Percentiles rank a stretch among this genome's conserved stretches.
These are phyloP conservation scores for Lycaon pictus DNA, from an alignment of 2,113 vertebrate species.

Conservation along the genomic window DNA sequence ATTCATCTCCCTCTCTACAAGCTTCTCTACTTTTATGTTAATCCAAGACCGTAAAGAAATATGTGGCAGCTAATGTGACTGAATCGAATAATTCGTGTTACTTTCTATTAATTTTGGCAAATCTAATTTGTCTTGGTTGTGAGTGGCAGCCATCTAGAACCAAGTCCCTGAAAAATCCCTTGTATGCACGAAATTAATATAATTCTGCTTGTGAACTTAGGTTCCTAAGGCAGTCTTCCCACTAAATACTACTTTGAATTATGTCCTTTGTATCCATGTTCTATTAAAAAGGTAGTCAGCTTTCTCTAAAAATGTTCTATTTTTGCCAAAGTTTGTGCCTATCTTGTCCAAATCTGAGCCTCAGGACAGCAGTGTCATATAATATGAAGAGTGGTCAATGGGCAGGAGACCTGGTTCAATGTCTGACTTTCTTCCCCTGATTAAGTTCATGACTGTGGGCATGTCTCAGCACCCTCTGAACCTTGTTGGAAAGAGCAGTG, in stretches of 20 bases:
- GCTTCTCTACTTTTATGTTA: background rate
- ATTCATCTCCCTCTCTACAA: background rate
- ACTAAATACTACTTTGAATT: background rate
- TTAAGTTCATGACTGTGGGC: background rate
- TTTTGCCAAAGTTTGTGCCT: constrained; percentile 24
- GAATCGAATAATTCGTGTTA: constrained; percentile 56
- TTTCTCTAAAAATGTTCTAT: constrained; percentile 6
- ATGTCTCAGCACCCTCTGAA: background rate
- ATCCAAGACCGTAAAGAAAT: constrained; percentile 35
- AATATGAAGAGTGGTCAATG: background rate
- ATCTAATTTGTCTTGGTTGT: constrained; percentile 66
- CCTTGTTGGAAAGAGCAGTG: background rate
- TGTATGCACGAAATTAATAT: constrained; percentile 30
- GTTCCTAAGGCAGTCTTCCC: background rate
- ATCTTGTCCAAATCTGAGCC: background rate
- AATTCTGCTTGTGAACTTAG: constrained; percentile 11
- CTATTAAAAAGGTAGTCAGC: constrained; percentile 20
- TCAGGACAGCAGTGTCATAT: background rate
- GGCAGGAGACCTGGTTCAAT: background rate
- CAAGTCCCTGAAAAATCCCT: constrained; percentile 6
- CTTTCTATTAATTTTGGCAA: constrained; percentile 65
- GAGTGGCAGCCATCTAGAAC: constrained; percentile 51
- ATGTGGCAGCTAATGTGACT: constrained; percentile 50
- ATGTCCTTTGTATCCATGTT: background rate
- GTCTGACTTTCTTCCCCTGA: background rate